Evolutionary conservation across 1,140 invertebrate species (phyloP).

Genomic region (Caenorhabditis remanei): DNA sequence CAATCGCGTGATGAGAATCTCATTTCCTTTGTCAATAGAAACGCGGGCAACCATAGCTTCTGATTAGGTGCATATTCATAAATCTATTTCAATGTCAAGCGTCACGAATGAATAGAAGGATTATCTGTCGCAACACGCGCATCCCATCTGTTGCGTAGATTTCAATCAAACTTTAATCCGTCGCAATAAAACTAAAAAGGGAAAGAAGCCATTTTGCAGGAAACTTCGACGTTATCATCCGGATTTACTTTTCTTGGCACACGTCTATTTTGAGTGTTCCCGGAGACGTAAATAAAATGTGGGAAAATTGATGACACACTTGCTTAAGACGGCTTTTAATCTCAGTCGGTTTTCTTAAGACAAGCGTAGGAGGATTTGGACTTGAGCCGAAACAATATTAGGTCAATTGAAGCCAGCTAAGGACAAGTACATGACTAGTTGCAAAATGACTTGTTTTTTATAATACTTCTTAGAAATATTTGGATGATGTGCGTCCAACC

Average conservation of each 20-base stretch:
- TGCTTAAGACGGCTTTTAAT: constrained; percentile 6
- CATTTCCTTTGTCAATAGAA: constrained; percentile 15
- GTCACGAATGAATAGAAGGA: constrained; percentile 16
- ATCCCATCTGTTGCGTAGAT: constrained; percentile 1
- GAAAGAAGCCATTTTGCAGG: constrained; percentile 28
- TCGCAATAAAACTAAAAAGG: not conserved
- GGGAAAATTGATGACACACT: constrained; percentile 25
- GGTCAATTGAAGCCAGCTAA: constrained; percentile 18
- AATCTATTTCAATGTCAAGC: not conserved
- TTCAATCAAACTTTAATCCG: constrained; percentile 16
- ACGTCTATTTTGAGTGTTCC: constrained; percentile 41
- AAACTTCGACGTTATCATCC: not conserved
- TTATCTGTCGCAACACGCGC: not conserved
- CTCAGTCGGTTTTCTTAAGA: not conserved
- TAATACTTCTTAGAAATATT: not conserved
- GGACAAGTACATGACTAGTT: not conserved
- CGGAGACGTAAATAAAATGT: constrained; percentile 25
- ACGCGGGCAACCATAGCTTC: not conserved
- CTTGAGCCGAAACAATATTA: constrained; percentile 14
- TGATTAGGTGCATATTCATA: constrained; percentile 12
- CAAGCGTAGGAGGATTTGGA: constrained; percentile 26
- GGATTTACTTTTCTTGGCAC: constrained; percentile 33
- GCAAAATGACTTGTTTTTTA: not conserved
- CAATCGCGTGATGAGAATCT: not conserved
- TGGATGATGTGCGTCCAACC: not conserved